Base-by-base conservation (phyloP, 2,888 invertebrate genomes). In the Himalopsyche anomala region DNA sequence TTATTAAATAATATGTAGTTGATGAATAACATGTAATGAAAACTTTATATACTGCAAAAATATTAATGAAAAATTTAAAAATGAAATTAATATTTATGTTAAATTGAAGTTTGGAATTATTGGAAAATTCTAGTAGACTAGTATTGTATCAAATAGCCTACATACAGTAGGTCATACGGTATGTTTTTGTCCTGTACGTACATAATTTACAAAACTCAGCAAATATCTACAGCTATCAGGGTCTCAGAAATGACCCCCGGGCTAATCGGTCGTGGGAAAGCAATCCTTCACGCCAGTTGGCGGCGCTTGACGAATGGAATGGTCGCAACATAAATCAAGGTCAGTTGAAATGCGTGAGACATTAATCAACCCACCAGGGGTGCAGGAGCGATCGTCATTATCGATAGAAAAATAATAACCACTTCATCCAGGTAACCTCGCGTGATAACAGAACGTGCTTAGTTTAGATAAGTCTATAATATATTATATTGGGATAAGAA, bases 221-320 rank as follows among this genome's bases (percentile, higher is more conserved):
- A 51, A 51, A 51, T 51, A 51, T 51, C 51, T 62, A 62, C 62
- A 5, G 62, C 62, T 62, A 62, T n/a, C 19, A 38, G 74, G 74
- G 12, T 15, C 15, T 74, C 38, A 74, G 74, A 74, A 74, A 5
- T 74, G 28, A 74, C 36, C 74, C 74, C 36, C 15, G 74, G 38
- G 74, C 62, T 74, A 74, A 74, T 74, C 74, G 36, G 28, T 38
- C 74, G 74, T 74, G 74, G 74, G 74, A 74, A 74, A 74, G 12
- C 74, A 36, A 74, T 74, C 36, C 74, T 74, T 74, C 74, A 74
- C 74, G 36, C 74, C 74, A 38, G 74, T 74, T 74, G 74, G 74
- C 74, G 74, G 36, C 36, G 12, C 36, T 74, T 74, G 36, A 36
- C 74, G 36, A 74, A 74, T 74, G 74, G 74, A 74, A 74, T 74